A percentile compares a stretch with the other conserved stretches of the same genome.
Conservation (phyloP, 2,113 vertebrate genomes). For the Semnornis frantzii region DNA sequence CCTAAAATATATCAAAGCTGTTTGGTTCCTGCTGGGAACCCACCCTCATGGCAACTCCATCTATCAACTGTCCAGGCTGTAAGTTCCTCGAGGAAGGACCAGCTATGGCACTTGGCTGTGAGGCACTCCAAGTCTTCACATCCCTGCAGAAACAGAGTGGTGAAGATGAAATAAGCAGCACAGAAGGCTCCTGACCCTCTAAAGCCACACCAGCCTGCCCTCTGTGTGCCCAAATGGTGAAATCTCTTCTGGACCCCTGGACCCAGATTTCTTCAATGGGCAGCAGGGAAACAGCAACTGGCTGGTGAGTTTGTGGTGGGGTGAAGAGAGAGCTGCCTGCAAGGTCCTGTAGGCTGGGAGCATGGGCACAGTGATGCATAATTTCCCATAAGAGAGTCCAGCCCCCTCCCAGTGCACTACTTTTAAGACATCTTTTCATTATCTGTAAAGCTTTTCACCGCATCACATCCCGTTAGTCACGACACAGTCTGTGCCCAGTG, state of each 20-base stretch:
- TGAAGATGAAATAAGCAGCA: background rate
- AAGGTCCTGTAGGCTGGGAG: background rate
- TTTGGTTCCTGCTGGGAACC: background rate
- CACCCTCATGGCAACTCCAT: background rate
- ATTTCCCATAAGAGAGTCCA: background rate
- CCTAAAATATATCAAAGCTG: background rate
- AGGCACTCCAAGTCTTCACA: background rate
- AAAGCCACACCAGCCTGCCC: background rate
- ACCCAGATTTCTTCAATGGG: background rate
- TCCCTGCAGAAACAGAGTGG: rapidly evolving
- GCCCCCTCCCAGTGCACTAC: background rate
- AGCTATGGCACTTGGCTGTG: background rate
- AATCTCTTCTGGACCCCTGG: background rate
- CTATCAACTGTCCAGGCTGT: background rate
- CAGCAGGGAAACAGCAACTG: background rate
- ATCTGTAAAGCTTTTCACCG: slow-evolving; percentile 32
- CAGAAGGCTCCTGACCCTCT: background rate
- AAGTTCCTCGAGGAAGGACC: background rate
- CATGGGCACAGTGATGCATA: background rate
- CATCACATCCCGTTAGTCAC: slow-evolving; percentile 1
- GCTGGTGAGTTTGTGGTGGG: background rate
- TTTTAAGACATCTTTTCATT: slow-evolving; percentile 22
- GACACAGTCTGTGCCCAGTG: background rate
- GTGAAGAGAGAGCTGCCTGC: background rate
- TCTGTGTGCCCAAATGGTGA: background rate